These are phyloP conservation scores for Epinephelus lanceolatus DNA, from an alignment of 2,113 vertebrate species.

Conservation along the genomic window DNA sequence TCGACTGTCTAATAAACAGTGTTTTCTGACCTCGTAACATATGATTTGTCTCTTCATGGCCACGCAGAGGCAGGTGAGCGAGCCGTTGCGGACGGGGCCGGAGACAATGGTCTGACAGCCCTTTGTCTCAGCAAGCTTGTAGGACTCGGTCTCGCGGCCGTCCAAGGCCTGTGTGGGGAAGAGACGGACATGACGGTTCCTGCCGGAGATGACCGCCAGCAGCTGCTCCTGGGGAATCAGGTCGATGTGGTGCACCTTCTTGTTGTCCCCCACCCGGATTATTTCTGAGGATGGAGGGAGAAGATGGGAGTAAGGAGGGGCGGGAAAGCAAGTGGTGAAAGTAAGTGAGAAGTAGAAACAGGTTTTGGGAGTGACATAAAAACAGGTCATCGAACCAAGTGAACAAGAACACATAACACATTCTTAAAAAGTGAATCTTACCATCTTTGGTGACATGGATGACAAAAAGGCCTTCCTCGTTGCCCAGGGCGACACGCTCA, in stretches of 20 bases:
- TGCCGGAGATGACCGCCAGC: slow-evolving; percentile 95
- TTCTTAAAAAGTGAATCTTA: slow-evolving; percentile 76
- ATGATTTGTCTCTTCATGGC: slow-evolving; percentile 97
- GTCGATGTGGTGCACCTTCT: slow-evolving; percentile 98
- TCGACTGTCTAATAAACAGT: too few relatives aligned
- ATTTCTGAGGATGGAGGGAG: slow-evolving; percentile 86
- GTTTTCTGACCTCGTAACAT: slow-evolving; percentile 89
- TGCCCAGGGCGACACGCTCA: slow-evolving; percentile 96
- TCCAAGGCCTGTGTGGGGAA: slow-evolving; percentile 92
- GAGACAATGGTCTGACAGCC: slow-evolving; percentile 94
- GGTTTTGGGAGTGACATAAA: background rate
- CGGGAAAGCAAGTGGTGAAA: too few relatives aligned
- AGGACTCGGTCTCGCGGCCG: slow-evolving; percentile 93
- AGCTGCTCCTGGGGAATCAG: slow-evolving; percentile 93
- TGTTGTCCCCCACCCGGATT: slow-evolving; percentile 96
- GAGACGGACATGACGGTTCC: slow-evolving; percentile 97
- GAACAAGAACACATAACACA: background rate
- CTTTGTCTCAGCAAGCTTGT: slow-evolving; percentile 95
- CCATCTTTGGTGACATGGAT: slow-evolving; percentile 98
- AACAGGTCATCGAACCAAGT: background rate
- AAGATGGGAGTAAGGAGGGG: background rate
- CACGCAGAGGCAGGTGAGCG: slow-evolving; percentile 93
- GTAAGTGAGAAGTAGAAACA: too few relatives aligned
- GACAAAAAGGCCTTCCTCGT: slow-evolving; percentile 97
- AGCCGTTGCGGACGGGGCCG: slow-evolving; percentile 88